phyloP scores from a whole-genome alignment of 2,888 invertebrate genomes.

The Ernsta delagoae region DNA sequence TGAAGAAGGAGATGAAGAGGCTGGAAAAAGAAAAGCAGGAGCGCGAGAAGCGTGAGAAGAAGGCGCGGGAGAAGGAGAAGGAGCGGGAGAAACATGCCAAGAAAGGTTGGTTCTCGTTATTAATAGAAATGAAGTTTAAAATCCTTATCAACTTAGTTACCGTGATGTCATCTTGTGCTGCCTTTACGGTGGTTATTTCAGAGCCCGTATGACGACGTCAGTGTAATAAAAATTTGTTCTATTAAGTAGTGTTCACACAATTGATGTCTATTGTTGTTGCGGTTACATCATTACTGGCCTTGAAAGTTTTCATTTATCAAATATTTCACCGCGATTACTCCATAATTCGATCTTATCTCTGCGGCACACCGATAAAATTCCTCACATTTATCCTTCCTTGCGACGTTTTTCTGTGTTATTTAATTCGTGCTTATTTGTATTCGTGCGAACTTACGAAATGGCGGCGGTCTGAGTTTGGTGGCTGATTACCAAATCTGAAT shows the following conservation, averaged over 20 bases:
- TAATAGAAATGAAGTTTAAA: constrained; percentile 21
- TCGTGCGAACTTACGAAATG: not conserved
- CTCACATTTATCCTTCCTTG: constrained; percentile 37
- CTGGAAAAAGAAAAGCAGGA: constrained; percentile 80
- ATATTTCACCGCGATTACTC: constrained; percentile 57
- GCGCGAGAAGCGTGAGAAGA: constrained; percentile 79
- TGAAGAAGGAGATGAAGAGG: constrained; percentile 81
- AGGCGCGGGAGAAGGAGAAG: constrained; percentile 80
- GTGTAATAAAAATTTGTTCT: constrained; percentile 55
- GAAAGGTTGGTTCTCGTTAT: constrained; percentile 62
- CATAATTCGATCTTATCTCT: constrained; percentile 46
- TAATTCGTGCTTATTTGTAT: not conserved
- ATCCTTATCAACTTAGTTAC: constrained; percentile 49
- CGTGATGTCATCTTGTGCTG: constrained; percentile 66
- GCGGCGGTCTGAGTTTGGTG: not conserved
- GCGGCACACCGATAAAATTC: constrained; percentile 35
- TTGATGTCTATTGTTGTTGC: constrained; percentile 59
- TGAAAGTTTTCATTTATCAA: constrained; percentile 62
- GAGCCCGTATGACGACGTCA: constrained; percentile 49
- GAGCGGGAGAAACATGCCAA: constrained; percentile 76
- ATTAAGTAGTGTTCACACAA: constrained; percentile 54
- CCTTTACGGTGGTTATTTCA: constrained; percentile 54
- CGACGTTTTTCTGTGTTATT: not conserved
- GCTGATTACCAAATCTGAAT: not conserved
- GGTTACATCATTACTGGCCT: constrained; percentile 74